Evolutionary conservation across 2,113 vertebrate genomes (phyloP).

Genomic region (Indicator indicator): DNA sequence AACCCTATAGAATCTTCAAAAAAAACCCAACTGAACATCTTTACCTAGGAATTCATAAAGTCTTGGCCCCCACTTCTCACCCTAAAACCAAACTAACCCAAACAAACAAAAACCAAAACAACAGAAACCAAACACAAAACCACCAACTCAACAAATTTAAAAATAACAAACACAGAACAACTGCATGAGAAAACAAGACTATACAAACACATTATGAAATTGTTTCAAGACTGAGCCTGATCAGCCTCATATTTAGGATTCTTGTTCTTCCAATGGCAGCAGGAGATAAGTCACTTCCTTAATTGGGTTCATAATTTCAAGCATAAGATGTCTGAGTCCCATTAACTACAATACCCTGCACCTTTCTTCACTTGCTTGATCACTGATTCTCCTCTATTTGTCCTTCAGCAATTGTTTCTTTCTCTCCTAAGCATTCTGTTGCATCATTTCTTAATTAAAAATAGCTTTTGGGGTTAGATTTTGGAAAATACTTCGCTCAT

Average conservation of each 20-base stretch:
- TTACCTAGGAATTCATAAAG: not conserved
- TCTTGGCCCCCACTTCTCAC: not conserved
- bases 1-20: not conserved
- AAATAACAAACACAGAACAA: not conserved
- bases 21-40: not conserved
- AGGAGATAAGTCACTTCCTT: not conserved
- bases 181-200: accelerated
- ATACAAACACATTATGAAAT: not conserved
- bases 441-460: not conserved
- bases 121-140: no score
- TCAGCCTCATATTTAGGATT: not conserved
- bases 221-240: not conserved
- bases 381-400: not conserved
- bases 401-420: not conserved
- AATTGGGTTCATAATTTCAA: not conserved
- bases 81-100: not conserved
- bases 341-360: not conserved
- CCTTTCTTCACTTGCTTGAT: not conserved
- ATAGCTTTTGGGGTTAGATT: not conserved
- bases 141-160: no score
- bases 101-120: no score
- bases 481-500: not conserved
- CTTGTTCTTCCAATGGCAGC: not conserved
- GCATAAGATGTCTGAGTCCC: not conserved
- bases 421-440: not conserved